Conservation (phyloP, 2,888 invertebrate genomes). For the Toxonevra muliebris region DNA sequence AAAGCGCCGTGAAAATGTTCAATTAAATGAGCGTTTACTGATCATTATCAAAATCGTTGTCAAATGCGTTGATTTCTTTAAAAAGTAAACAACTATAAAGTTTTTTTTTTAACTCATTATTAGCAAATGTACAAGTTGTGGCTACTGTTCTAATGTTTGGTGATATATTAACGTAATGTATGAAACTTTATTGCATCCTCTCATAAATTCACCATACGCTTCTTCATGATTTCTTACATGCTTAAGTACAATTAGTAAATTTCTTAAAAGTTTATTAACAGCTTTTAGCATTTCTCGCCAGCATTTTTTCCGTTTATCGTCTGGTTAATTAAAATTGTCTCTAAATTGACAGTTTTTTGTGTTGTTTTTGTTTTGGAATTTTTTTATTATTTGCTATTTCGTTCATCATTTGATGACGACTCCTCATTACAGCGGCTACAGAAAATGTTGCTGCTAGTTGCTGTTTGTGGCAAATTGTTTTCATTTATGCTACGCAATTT, state of each 20-base stretch:
- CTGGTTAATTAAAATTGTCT: neutral
- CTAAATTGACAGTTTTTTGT: conserved; percentile 1
- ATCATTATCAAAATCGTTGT: too few species aligned
- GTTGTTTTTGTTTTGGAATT: neutral
- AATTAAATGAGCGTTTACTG: too few species aligned
- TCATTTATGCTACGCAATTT: neutral
- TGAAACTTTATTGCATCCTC: neutral
- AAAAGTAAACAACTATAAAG: too few species aligned
- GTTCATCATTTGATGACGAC: neutral
- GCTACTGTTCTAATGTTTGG: too few species aligned
- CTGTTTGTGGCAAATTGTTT: neutral
- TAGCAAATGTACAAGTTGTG: too few species aligned
- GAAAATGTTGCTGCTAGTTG: neutral
- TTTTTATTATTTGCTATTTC: neutral
- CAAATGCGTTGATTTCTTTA: too few species aligned
- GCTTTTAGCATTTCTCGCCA: neutral
- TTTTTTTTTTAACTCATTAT: too few species aligned
- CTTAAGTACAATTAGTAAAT: neutral
- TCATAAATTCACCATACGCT: neutral
- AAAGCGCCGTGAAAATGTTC: too few species aligned
- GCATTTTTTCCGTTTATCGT: conserved; percentile 2
- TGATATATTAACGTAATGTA: neutral
- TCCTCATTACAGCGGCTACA: neutral
- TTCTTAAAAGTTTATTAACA: neutral
- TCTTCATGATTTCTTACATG: too few species aligned